A percentile compares a stretch with the other conserved stretches of the same genome.
phyloP scores from a whole-genome alignment of 2,888 invertebrate species.

The Sipha maydis region DNA sequence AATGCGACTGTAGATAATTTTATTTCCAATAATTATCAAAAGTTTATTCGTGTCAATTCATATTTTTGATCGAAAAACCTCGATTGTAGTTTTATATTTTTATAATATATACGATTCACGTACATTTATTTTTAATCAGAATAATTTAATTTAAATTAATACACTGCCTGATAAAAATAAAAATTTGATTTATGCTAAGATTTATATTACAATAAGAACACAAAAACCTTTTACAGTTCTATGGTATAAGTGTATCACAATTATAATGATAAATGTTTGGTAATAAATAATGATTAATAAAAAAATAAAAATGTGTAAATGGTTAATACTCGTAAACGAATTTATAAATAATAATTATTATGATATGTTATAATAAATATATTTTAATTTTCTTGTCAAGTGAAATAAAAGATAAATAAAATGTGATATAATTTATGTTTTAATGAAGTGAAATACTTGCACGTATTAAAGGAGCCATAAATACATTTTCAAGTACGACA shows the following conservation, averaged over 20 bases:
- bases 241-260: neutral
- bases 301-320: too few species aligned
- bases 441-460: conserved; percentile 16
- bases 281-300: conserved; percentile 30
- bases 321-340: too few species aligned
- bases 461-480: conserved; percentile 33
- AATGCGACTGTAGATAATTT: too few species aligned
- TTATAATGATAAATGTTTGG: conserved; percentile 13
- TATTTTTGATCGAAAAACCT: neutral
- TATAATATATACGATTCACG: neutral
- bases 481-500: conserved; percentile 11
- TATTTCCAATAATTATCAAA: too few species aligned
- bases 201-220: neutral
- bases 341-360: too few species aligned
- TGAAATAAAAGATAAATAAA: conserved; percentile 19
- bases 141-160: too few species aligned
- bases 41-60: neutral
- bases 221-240: neutral
- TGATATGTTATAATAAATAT: too few species aligned
- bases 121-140: too few species aligned
- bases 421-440: conserved; percentile 17
- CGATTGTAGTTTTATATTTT: neutral
- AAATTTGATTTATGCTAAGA: neutral
- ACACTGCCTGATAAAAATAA: neutral
- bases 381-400: neutral